These are phyloP conservation scores for Norana najaformis DNA, from an alignment of 2,888 invertebrate species.

Conservation along the genomic window DNA sequence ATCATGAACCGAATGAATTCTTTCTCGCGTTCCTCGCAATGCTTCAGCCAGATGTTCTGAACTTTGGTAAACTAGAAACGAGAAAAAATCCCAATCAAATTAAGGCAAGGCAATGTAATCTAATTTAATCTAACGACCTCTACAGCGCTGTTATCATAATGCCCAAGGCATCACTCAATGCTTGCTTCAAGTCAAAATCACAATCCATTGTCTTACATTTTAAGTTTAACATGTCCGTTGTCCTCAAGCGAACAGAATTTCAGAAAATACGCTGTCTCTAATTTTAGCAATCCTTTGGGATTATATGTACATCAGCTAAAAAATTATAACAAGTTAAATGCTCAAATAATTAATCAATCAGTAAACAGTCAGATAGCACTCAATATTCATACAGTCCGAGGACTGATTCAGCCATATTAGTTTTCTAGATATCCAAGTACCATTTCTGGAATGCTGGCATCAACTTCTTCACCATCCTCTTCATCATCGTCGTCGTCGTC, in stretches of 20 bases:
- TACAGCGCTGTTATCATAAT: no score
- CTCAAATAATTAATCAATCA: no score
- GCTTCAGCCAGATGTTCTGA: not conserved
- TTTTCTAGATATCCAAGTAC: not conserved
- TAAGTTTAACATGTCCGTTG: no score
- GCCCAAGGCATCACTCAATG: not conserved
- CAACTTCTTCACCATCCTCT: constrained; percentile 5
- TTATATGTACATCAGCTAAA: not conserved
- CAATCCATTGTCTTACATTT: no score
- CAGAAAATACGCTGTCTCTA: not conserved
- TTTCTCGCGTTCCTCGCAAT: not conserved
- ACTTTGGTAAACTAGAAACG: constrained; percentile 8
- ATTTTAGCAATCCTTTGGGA: not conserved
- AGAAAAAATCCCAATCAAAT: not conserved
- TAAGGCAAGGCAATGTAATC: not conserved
- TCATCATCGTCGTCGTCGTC: not conserved
- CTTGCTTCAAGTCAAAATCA: not conserved
- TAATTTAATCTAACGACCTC: no score
- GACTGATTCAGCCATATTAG: not conserved
- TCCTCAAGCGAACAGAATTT: not conserved
- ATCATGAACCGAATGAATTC: constrained; percentile 13
- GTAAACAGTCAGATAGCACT: not conserved
- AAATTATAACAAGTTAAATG: not conserved
- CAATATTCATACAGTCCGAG: not conserved
- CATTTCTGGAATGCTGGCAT: constrained; percentile 7